Conservation (phyloP, 2,113 vertebrate species). For the Notechis scutatus region DNA sequence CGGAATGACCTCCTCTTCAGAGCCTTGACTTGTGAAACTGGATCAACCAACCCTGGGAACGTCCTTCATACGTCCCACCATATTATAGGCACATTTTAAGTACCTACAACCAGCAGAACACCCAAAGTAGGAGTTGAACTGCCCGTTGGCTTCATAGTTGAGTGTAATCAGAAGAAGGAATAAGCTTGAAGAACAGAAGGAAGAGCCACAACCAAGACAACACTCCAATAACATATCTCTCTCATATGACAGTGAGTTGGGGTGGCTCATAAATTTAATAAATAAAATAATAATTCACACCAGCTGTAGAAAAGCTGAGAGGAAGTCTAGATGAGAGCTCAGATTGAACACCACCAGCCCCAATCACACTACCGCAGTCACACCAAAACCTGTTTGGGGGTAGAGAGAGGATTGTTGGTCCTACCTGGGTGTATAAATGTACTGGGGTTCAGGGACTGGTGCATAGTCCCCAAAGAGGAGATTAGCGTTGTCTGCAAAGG, state of each 20-base stretch:
- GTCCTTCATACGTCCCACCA: background rate
- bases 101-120: background rate
- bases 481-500: constrained; percentile 57
- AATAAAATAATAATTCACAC: background rate
- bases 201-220: background rate
- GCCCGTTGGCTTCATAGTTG: background rate
- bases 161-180: background rate
- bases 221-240: background rate
- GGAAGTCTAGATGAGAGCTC: background rate
- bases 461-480: constrained; percentile 65
- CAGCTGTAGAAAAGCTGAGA: background rate
- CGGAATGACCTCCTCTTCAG: background rate
- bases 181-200: background rate
- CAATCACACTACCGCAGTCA: background rate
- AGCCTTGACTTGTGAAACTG: background rate
- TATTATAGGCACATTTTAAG: background rate
- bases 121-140: background rate
- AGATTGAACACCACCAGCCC: background rate
- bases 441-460: constrained; percentile 46
- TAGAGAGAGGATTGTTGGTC: fast-evolving
- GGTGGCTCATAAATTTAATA: background rate
- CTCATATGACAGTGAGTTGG: background rate
- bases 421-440: constrained; percentile 66
- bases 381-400: background rate
- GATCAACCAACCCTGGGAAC: background rate